Evolutionary conservation across 2,888 invertebrate species (phyloP), one percentile per base, ranked within the genome.

Genomic region (Platycheirus albimanus): DNA sequence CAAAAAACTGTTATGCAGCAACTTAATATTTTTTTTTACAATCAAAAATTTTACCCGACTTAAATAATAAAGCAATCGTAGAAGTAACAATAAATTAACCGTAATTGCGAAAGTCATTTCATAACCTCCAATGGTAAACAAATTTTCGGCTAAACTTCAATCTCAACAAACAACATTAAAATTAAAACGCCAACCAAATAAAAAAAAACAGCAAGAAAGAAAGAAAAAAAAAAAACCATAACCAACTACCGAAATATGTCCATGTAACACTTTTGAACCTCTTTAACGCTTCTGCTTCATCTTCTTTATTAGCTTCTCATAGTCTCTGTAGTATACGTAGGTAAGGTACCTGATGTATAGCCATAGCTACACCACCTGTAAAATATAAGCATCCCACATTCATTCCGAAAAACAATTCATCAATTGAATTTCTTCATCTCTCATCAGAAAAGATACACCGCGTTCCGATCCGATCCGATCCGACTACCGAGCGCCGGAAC

Each of bases 401-500:
- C 45, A 30, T 19, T 47, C 15, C 15, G 1, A 67, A 81, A 72
- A 83, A 78, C 83, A 83, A 83, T 83, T 69, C 83, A 83, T 83
- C 83, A 83, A 83, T 83, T 74, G 72, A 78, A 78, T 83, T 83
- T 83, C 83, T 83, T 78, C 83, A 83, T 83, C 72, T 71, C 19
- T 63, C 69, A 76, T 43, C 49, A 61, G 5, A 17, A 41, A 5
- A 20, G 13, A 20, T 15, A 45, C 19, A 45, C 38, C 56, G 10
- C n/a, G n/a, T n/a, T n/a, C n/a, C n/a, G n/a, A n/a, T 24, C 5
- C 19, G 11, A 1, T 7, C 8, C 10, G 13, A n/a, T n/a, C n/a
- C 33, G 5, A 33, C 33, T n/a, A 13, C n/a, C 36, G 20, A 6
- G 1, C 38, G 20, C 4, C 38, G 20, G 36, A 38, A 56, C 56